Evolutionary conservation across 2,797 vertebrate species (phyloP).

Genomic region (Dipus sagitta): DNA sequence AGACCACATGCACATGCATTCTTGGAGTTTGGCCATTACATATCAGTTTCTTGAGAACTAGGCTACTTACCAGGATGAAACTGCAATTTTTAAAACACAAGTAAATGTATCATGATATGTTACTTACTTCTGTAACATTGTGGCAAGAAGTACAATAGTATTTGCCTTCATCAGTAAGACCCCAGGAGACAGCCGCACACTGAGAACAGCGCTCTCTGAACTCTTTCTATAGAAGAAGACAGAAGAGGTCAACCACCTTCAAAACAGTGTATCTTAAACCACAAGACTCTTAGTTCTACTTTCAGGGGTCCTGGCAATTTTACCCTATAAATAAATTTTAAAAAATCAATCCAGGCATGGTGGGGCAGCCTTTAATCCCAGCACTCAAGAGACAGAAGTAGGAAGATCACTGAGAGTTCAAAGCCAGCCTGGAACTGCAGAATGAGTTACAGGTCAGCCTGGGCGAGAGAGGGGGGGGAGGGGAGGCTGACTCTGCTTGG

Average conservation of each 20-base stretch:
- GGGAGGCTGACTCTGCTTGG: no score
- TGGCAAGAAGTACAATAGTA: constrained; percentile 96
- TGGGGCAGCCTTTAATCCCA: no score
- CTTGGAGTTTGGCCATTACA: neutral
- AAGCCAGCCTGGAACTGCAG: no score
- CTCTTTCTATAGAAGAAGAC: constrained; percentile 85
- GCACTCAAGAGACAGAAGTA: no score
- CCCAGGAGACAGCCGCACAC: constrained; percentile 93
- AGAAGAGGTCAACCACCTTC: neutral
- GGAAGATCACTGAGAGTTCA: no score
- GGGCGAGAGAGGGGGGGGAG: no score
- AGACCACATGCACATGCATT: neutral
- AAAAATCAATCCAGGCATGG: neutral
- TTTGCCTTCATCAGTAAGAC: constrained; percentile 92
- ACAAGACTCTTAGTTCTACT: neutral
- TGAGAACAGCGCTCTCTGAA: constrained; percentile 91
- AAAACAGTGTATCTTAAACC: neutral
- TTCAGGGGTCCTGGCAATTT: neutral
- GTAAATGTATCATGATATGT: neutral
- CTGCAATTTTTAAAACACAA: constrained; percentile 27
- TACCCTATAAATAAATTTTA: neutral
- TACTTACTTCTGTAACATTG: constrained; percentile 95
- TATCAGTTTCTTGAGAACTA: neutral
- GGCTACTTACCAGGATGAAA: neutral
- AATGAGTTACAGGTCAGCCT: no score